Evolutionary conservation across 2,113 vertebrate species (phyloP), one percentile per base, ranked within the genome.

Genomic region (Myotis davidii): DNA sequence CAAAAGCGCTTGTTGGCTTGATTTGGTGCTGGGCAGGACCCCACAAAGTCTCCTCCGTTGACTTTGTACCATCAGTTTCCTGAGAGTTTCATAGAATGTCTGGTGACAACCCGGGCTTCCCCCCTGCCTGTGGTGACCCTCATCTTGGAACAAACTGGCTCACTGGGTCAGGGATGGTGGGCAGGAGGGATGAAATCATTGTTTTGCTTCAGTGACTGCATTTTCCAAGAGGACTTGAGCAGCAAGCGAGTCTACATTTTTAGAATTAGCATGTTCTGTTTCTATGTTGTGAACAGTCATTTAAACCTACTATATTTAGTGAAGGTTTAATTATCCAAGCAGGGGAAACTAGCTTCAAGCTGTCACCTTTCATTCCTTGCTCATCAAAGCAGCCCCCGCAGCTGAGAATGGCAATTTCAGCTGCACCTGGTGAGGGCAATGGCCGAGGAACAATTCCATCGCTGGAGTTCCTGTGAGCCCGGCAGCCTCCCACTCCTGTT

Each of bases 221-320:
- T 93, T 88, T 81, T 25, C 88, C 2, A 6, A 96, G 85, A 95
- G 90, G 64, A 64, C 88, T 95, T 87, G 67, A 42, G 96, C 64
- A 92, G 56, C 52, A 42, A 94, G 64, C 29, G 91, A 95, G 67
- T 85, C 77, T 96, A 0, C 94, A 96, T 96, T 97, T 98, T 97
- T 96, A 96, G 96, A 94, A 94, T 92, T 79, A 91, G 54, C 82
- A 90, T 76, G 70, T 83, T 96, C 96, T 96, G 77, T 92, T 97
- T 97, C 73, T 73, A 23, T 95, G 90, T 94, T 94, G 50, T 90
- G 90, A 96, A 83, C 64, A 77, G 95, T 96, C 83, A 76, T 96
- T 97, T 61, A 88, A 97, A 94, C 50, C 61, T 52, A 37, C 91
- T 96, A 94, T 97, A 86, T 97, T 97, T 96, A 97, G 95, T 88